Percentiles rank a stretch among this genome's conserved stretches.
Conservation (phyloP, 2,113 vertebrate species). For the Reinhardtius hippoglossoides region DNA sequence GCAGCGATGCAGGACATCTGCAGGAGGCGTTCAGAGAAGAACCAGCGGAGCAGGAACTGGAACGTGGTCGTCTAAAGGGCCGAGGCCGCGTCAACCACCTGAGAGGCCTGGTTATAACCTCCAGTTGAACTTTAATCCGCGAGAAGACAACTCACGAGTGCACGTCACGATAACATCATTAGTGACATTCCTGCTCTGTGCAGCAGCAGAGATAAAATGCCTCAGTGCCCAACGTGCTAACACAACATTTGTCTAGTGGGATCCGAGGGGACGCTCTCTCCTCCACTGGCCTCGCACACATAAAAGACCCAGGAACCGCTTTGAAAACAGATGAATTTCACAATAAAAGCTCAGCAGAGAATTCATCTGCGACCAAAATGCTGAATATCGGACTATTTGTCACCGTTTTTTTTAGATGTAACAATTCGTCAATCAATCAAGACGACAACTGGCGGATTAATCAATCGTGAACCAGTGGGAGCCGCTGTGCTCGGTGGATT, state of each 20-base stretch:
- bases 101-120: background rate
- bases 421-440: background rate
- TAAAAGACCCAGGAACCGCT: background rate
- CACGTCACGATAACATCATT: constrained; percentile 31
- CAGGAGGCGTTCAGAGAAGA: constrained; percentile 14
- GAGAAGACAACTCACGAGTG: background rate
- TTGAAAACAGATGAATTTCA: background rate
- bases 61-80: background rate
- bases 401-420: too few relatives aligned
- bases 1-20: background rate
- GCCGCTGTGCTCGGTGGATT: too few relatives aligned
- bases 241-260: background rate
- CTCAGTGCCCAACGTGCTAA: background rate
- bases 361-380: too few relatives aligned
- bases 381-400: too few relatives aligned
- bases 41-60: background rate
- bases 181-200: constrained; percentile 23
- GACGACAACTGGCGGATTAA: background rate
- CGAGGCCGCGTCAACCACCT: too few relatives aligned
- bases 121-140: background rate
- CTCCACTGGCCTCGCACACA: too few relatives aligned
- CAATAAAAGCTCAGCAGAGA: background rate
- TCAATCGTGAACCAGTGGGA: too few relatives aligned
- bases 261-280: accelerated
- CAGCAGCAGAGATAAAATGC: constrained; percentile 23